Base-by-base conservation (phyloP, 2,113 vertebrate species). In the Pluvianellus socialis region DNA sequence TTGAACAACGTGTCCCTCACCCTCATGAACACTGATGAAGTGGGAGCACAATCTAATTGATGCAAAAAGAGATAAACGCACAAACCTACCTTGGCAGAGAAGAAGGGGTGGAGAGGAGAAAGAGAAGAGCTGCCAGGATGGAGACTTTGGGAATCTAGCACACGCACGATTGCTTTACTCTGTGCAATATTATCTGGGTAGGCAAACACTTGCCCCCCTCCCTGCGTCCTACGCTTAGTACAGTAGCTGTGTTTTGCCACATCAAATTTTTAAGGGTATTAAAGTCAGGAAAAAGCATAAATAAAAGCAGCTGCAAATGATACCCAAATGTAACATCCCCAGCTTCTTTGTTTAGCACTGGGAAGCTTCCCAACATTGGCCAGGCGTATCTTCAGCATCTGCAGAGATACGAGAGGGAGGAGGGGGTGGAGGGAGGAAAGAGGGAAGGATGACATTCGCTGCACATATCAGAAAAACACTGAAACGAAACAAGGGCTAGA, bases 221-320 rank as follows among this genome's bases (percentile, higher is more conserved):
- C 61, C 55, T 67, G 20, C 27, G n/a, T 4, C 15, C 55, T 42
- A 56, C 26, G 63, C 55, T 79, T 50, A 21, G 17, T n/a, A 58
- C 28, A 76, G 72, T 90, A 73, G 77, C 71, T 86, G n/a, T 42
- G 52, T 74, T 92, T 66, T 81, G 65, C 33, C 55, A 66, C 82
- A 85, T 92, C 65, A 79, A 40, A 71, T n/a, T 95, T 77, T 83
- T 77, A 91, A 85, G 27, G 67, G 32, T 47, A 79, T 40, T 73
- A 40, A 75, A 87, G 70, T 79, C 2, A 81, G 23, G 47, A 88
- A 90, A 81, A 90, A 67, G 38, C 63, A 66, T 74, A 90, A 96
- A 92, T 94, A 72, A 94, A 80, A 86, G 80, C 93, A 87, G 80
- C 77, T 92, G 92, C 52, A 90, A 90, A 74, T 5, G 42, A 90